Evolutionary conservation across 2,797 vertebrate species (phyloP), one percentile per base, ranked within the genome.

Genomic region (Macroramphosus scolopax): DNA sequence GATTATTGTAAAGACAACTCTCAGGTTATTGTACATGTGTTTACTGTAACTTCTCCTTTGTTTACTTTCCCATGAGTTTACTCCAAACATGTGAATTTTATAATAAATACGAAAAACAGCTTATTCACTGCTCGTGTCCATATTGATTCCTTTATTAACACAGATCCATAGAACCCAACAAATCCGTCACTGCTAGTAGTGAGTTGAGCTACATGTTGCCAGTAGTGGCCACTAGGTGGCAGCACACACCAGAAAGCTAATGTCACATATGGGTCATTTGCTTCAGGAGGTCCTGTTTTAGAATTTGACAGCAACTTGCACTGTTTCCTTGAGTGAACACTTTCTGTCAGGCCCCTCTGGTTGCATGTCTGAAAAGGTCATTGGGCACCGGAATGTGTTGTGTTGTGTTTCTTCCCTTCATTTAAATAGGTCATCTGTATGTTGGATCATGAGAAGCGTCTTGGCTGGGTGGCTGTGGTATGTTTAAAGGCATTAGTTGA

Each of bases 221-320:
- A 51, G 10, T 54, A 54, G 2, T 42, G 2, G 15, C 64, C 88
- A 9, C 64, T 65, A 73, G 82, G 59, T 76, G 84, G 76, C 71
- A 71, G 65, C 64, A 63, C 42, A 36, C 2, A 35, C 25, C 12
- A 1, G 9, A 33, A 33, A 5, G 14, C 24, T 8, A 26, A 14
- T 12, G n/a, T 33, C 3, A 46, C 2, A 13, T 7, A 18, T 7
- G 26, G 28, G 9, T 11, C 4, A 35, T 64, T 62, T 50, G 14
- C 17, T 42, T 29, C 15, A 28, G 13, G 6, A 12, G 10, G n/a
- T 15, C 20, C 33, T 17, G n/a, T 29, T 31, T 43, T 29, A 40
- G 8, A 26, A 35, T 30, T 31, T 37, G 2, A 40, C 17, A 20
- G 38, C 7, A 47, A 63, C 56, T 41, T 40, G 20, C 10, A 15